Percentiles rank a stretch among this genome's conserved stretches.
Conservation (phyloP, 2,888 invertebrate genomes). For the Serrognathus titanus region DNA sequence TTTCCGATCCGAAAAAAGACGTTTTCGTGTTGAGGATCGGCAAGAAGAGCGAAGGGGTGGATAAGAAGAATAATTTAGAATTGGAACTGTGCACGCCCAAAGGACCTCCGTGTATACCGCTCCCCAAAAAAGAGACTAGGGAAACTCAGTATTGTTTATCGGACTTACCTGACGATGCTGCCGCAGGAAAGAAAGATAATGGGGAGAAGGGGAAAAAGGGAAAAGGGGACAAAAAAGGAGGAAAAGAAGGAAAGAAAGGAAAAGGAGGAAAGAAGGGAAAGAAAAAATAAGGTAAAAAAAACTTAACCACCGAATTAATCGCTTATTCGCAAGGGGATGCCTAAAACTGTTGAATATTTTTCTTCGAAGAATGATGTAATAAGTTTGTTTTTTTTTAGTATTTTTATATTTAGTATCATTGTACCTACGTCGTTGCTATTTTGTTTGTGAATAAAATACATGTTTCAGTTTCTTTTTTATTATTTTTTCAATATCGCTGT, state of each 20-base stretch:
- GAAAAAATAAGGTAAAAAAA: conserved; percentile 9
- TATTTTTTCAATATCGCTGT: too few species aligned
- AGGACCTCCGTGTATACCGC: conserved; percentile 57
- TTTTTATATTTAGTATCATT: too few species aligned
- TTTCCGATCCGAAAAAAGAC: conserved; percentile 66
- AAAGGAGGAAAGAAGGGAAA: conserved; percentile 11
- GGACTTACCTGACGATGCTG: conserved; percentile 31
- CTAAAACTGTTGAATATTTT: too few species aligned
- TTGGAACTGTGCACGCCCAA: conserved; percentile 72
- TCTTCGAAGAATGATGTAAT: too few species aligned
- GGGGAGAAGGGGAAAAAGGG: conserved; percentile 29
- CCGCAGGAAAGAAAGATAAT: conserved; percentile 21
- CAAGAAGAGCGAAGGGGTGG: conserved; percentile 68
- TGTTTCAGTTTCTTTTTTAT: too few species aligned
- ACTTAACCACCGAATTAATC: conserved; percentile 2
- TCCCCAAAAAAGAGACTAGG: conserved; percentile 60
- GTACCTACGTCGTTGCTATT: too few species aligned
- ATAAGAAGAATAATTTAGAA: conserved; percentile 67
- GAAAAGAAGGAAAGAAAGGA: conserved; percentile 19
- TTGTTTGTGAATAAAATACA: too few species aligned
- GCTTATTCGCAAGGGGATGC: too few species aligned
- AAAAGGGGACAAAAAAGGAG: conserved; percentile 27
- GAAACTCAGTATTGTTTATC: conserved; percentile 66
- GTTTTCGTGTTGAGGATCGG: conserved; percentile 71
- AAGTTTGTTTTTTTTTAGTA: too few species aligned